These are phyloP conservation scores for Peromyscus attwateri DNA, from an alignment of 2,797 vertebrate species.

Conservation along the genomic window DNA sequence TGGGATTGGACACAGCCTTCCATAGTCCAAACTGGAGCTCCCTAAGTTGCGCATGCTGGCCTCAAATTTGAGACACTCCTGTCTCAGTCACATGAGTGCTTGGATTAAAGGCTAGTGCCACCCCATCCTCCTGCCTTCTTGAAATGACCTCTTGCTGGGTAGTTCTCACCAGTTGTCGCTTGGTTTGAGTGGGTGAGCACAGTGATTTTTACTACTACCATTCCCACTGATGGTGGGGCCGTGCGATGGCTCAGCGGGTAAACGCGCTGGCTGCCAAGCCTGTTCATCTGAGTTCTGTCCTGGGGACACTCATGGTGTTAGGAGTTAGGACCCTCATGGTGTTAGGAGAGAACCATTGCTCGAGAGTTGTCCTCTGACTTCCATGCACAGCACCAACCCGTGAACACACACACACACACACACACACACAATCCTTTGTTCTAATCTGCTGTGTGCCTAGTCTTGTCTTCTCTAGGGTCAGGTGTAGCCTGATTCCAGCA, in stretches of 20 bases:
- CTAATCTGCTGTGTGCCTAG: conserved; percentile 5
- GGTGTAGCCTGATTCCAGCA: neutral
- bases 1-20: conserved; percentile 5
- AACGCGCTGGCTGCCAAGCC: neutral
- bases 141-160: neutral
- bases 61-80: neutral
- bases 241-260: neutral
- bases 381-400: neutral
- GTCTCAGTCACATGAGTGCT: neutral
- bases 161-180: conserved; percentile 30
- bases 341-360: neutral
- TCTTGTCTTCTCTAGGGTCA: neutral
- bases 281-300: neutral
- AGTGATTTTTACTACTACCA: neutral
- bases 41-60: neutral
- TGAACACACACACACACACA: too few relatives aligned
- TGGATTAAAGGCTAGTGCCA: neutral
- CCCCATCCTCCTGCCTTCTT: too few relatives aligned
- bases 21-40: neutral
- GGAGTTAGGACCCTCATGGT: neutral
- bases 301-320: neutral
- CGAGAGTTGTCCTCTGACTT: neutral
- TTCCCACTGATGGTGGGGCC: neutral
- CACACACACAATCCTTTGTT: neutral
- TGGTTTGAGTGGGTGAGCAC: neutral